Conservation (phyloP, 2,888 invertebrate species). For the Melipona bicolor region DNA sequence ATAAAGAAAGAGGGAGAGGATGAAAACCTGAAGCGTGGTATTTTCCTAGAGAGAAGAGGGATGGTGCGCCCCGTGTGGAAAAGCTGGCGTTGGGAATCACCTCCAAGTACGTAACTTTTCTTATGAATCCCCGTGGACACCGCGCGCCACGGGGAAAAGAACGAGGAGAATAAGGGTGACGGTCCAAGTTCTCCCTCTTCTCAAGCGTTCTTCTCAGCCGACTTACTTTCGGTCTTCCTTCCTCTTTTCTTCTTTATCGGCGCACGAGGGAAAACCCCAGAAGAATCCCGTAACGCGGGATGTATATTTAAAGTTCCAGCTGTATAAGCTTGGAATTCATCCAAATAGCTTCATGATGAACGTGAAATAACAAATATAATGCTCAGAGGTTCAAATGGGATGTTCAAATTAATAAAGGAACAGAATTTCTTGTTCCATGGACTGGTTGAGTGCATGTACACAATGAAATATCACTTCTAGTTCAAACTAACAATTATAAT, state of each 20-base stretch:
- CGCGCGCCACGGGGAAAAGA: slow-evolving; percentile 38
- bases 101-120: slow-evolving; percentile 74
- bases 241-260: not conserved
- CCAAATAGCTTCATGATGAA: not conserved
- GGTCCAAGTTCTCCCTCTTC: slow-evolving; percentile 34
- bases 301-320: not conserved
- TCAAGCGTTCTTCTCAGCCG: not conserved
- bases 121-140: slow-evolving; percentile 74
- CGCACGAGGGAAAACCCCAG: not conserved
- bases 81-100: slow-evolving; percentile 38
- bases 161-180: not conserved
- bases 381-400: no score
- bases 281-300: not conserved
- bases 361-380: not conserved
- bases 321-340: not conserved
- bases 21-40: slow-evolving; percentile 49
- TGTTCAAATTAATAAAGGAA: no score
- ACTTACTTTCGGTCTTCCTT: slow-evolving; percentile 14
- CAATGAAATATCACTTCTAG: no score
- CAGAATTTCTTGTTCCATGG: no score
- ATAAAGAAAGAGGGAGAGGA: slow-evolving; percentile 14
- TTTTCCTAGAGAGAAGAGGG: slow-evolving; percentile 37
- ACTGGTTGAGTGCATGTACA: no score
- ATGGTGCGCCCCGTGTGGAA: slow-evolving; percentile 4
- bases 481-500: no score